A percentile compares a stretch with the other conserved stretches of the same genome.
These are phyloP conservation scores for Protosalanx chinensis DNA, from an alignment of 2,797 vertebrate species.

Conservation along the genomic window DNA sequence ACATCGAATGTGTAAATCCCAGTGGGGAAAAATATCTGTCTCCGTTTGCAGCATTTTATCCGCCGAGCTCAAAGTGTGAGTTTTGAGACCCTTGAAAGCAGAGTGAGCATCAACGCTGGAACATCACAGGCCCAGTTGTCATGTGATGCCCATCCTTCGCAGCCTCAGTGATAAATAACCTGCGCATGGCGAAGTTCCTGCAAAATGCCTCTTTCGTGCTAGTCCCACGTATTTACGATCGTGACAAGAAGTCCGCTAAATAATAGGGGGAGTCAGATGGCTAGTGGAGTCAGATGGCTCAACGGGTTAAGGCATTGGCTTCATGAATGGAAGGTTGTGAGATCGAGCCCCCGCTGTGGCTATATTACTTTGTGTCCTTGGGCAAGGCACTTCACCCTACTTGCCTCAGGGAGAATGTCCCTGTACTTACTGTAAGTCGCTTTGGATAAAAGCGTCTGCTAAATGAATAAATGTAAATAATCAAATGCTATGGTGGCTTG, in stretches of 20 bases:
- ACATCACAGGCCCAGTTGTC: background rate
- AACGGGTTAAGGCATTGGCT: too few species aligned
- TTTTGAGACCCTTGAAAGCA: background rate
- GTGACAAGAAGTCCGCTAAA: conserved; percentile 61
- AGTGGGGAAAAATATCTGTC: background rate
- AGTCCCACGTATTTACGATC: conserved; percentile 27
- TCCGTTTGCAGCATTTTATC: background rate
- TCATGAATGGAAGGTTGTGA: too few species aligned
- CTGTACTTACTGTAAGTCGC: too few species aligned
- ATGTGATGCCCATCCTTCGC: background rate
- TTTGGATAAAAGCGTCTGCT: too few species aligned
- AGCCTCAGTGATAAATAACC: background rate
- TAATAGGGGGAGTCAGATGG: too few species aligned
- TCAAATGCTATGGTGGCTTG: conserved; percentile 56
- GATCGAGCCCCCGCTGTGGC: too few species aligned
- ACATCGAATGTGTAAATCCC: background rate
- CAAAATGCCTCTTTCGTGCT: background rate
- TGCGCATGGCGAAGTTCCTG: too few species aligned
- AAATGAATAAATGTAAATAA: too few species aligned
- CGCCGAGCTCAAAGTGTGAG: background rate
- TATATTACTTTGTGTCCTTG: too few species aligned
- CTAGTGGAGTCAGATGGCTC: too few species aligned
- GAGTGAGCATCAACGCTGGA: background rate
- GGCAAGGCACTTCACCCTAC: too few species aligned
- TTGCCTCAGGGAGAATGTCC: too few species aligned